These are phyloP conservation scores for Camptogramma bilineatum DNA, from an alignment of 2,888 invertebrate species.

Conservation along the genomic window DNA sequence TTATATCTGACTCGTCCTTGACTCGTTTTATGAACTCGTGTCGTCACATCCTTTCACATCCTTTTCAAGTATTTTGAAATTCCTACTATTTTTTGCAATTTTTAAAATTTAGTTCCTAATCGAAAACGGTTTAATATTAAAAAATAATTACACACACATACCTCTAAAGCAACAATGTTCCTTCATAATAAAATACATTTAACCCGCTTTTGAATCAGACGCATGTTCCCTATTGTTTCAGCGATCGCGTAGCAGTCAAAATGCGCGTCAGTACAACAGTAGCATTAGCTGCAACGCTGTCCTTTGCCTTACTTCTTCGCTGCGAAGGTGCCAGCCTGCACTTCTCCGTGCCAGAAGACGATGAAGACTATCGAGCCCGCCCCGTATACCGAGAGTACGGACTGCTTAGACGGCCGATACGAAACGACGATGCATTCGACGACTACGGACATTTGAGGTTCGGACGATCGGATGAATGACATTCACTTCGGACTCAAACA, in stretches of 20 bases:
- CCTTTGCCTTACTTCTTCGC: conserved; percentile 56
- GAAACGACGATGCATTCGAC: conserved; percentile 88
- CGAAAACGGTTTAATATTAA: too few species aligned
- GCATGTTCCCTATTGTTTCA: conserved; percentile 39
- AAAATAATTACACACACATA: too few species aligned
- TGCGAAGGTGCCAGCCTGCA: conserved; percentile 64
- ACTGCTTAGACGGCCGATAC: conserved; percentile 72
- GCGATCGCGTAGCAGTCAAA: conserved; percentile 37
- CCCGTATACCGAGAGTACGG: conserved; percentile 86
- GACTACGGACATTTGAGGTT: conserved; percentile 92
- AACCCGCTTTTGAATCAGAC: too few species aligned
- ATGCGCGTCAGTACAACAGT: conserved; percentile 67
- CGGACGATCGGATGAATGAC: conserved; percentile 82
- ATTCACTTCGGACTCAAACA: conserved; percentile 12
- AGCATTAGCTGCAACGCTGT: conserved; percentile 58
- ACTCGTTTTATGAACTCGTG: too few species aligned
- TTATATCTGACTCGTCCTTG: too few species aligned
- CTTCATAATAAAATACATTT: too few species aligned
- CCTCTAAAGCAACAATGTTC: too few species aligned
- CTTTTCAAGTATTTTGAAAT: too few species aligned
- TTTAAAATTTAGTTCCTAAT: too few species aligned
- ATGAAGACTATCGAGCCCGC: conserved; percentile 66
- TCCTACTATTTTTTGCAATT: too few species aligned
- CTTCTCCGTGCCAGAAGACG: conserved; percentile 64
- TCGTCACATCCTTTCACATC: too few species aligned